Evolutionary conservation across 2,888 invertebrate genomes (phyloP), one percentile per base, ranked within the genome.

Genomic region (Troides aeacus): DNA sequence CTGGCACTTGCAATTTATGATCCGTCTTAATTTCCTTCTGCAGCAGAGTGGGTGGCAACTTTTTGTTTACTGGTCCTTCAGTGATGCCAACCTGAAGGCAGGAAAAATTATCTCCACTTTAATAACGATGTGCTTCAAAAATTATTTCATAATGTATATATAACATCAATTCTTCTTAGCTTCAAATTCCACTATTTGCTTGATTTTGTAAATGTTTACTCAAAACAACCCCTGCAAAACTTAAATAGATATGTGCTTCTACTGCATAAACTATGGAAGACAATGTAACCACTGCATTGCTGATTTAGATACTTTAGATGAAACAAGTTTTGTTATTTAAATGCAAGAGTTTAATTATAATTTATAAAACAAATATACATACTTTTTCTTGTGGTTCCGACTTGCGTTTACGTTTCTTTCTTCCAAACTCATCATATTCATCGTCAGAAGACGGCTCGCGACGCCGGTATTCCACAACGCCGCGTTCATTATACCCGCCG

Each of bases 401-500:
- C 66, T 67, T 85, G 76, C 83, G 94, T 81, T 92, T 84, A 74
- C 95, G 95, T 83, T 95, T 95, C 77, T 92, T 94, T 63, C 95
- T 93, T 0, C 96, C 95, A 84, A 97, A 97, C 86, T 99, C 99
- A 89, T 99, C 99, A 87, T 97, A 99, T 89, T 99, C 99, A 83
- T 97, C 98, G 82, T 98, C 98, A 5, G 96, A 96, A 46, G 97
- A 97, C 15, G 97, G 95, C 66, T 95, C 95, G 64, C 97, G 93
- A 79, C 97, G 95, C 76, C 98, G 97, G 83, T 99, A 99, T 84
- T 99, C 99, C 1, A 99, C 99, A 7, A 97, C 95, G 64, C 98
- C 99, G 71, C 99, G 94, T 85, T 99, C 99, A 93, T 99, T 99
- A 87, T 98, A 99, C 42, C 97, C 97, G 66, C 97, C 97, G 57